Base-by-base conservation (phyloP, 2,113 vertebrate species). In the Microcebus griseorufus region DNA sequence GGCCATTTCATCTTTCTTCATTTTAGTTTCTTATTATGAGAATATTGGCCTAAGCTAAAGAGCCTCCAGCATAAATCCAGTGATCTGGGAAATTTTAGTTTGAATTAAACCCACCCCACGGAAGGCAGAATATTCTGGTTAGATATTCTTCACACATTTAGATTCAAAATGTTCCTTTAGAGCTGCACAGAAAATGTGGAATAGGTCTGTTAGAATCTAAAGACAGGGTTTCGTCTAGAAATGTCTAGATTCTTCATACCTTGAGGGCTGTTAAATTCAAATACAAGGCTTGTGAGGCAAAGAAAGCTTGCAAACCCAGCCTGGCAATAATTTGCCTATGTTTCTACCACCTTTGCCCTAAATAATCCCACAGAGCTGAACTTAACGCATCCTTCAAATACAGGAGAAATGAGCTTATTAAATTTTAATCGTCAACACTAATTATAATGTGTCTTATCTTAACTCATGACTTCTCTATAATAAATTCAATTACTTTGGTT, bases 361-460 rank as follows among this genome's bases (percentile, higher is more conserved):
- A 87, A 53, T 91, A 90, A 88, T 94, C 84, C 80, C 94, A 86
- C 37, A 14, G 42, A 94, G 88, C 69, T 29, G 32, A 93, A 96
- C 32, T 79, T 91, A 83, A 83, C 4, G 91, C 55, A 84, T 48
- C 73, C 62, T 96, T 97, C 91, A 94, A 75, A 91, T 80, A 91
- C 72, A 84, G 86, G 55, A 91, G 70, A 97, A 95, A 93, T 60
- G 42, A 96, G 12, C 45, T 94, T 89, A 96, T 93, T 95, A 89
- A 93, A 95, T 92, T 95, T 97, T 94, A 96, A 87, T 89, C 20
- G 1, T 94, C 58, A 90, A 67, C 79, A 62, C 55, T 92, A 88
- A 96, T 93, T 95, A 95, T 76, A 64, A 86, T 39, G 20, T 51
- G 6, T 97, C 85, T 90, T 91, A 42, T 93, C 45, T 89, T 95